Percentiles rank a stretch among this genome's conserved stretches.
Evolutionary conservation across 2,113 vertebrate genomes (phyloP).

Genomic region (Nematolebias whitei): DNA sequence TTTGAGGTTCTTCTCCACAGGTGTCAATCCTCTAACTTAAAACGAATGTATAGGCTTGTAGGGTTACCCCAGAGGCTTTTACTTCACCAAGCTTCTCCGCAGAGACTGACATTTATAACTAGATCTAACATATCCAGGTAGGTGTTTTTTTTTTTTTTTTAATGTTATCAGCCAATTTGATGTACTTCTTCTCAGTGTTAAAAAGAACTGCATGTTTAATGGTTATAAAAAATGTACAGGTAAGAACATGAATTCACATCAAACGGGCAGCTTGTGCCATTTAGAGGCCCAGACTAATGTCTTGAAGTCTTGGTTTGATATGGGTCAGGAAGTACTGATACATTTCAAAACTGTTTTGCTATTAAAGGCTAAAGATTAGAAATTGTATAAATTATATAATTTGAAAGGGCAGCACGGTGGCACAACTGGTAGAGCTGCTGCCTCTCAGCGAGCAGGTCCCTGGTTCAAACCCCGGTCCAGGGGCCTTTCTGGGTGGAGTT

Average conservation of each 20-base stretch:
- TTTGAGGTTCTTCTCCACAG: constrained; percentile 70
- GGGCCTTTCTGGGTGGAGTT: too few species aligned
- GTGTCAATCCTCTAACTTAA: constrained; percentile 75
- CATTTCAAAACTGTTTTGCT: too few species aligned
- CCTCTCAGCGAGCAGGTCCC: too few species aligned
- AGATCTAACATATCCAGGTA: neutral
- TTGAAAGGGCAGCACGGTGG: too few species aligned
- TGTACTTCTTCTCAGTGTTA: neutral
- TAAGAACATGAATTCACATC: neutral
- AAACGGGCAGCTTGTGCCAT: neutral
- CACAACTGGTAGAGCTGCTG: too few species aligned
- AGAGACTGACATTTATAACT: constrained; percentile 62
- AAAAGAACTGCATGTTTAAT: constrained; percentile 7
- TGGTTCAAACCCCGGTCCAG: too few species aligned
- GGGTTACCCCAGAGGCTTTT: constrained; percentile 44
- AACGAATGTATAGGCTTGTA: constrained; percentile 63
- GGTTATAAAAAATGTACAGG: neutral
- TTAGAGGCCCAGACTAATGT: neutral
- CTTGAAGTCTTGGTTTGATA: too few species aligned
- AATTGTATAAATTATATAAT: too few species aligned
- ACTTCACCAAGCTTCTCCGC: constrained; percentile 35
- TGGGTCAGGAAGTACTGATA: too few species aligned
- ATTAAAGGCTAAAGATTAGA: too few species aligned
- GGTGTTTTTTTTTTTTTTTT: neutral
- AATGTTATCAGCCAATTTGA: neutral